A percentile compares a stretch with the other conserved stretches of the same genome.
These are phyloP conservation scores for Micoletzkya japonica DNA, from an alignment of 2,888 invertebrate genomes.

Conservation along the genomic window DNA sequence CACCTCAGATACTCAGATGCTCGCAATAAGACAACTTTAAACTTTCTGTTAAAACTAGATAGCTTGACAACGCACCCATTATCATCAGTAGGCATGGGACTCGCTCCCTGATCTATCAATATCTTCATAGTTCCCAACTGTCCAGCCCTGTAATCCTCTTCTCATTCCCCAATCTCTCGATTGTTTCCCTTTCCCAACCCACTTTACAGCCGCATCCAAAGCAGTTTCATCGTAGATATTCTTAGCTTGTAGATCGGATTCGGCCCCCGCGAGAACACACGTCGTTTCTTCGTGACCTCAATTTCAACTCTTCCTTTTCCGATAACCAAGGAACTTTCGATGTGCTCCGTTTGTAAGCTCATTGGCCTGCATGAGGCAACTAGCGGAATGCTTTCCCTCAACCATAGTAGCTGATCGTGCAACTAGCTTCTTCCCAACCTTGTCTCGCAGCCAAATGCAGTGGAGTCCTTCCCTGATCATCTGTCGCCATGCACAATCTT, in stretches of 20 bases:
- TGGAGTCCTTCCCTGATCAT: slow-evolving; percentile 32
- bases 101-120: slow-evolving; percentile 4
- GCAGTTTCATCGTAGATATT: slow-evolving; percentile 15
- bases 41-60: too few relatives aligned
- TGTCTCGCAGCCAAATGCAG: slow-evolving; percentile 7
- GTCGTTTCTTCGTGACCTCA: not conserved
- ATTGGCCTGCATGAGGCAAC: not conserved
- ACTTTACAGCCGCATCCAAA: slow-evolving; percentile 13
- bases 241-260: slow-evolving; percentile 13
- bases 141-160: not conserved
- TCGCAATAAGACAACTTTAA: too few relatives aligned
- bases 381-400: not conserved
- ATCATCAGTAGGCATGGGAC: not conserved
- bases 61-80: too few relatives aligned
- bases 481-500: slow-evolving; percentile 37
- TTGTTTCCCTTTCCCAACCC: not conserved
- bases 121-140: not conserved
- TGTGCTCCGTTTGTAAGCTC: not conserved
- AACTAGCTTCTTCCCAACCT: not conserved
- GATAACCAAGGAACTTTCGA: not conserved
- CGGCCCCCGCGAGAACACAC: not conserved
- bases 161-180: not conserved
- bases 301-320: too few relatives aligned
- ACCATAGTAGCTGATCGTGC: too few relatives aligned
- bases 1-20: too few relatives aligned